These are phyloP conservation scores for Ailurus styani DNA, from an alignment of 2,113 vertebrate genomes.

Conservation along the genomic window DNA sequence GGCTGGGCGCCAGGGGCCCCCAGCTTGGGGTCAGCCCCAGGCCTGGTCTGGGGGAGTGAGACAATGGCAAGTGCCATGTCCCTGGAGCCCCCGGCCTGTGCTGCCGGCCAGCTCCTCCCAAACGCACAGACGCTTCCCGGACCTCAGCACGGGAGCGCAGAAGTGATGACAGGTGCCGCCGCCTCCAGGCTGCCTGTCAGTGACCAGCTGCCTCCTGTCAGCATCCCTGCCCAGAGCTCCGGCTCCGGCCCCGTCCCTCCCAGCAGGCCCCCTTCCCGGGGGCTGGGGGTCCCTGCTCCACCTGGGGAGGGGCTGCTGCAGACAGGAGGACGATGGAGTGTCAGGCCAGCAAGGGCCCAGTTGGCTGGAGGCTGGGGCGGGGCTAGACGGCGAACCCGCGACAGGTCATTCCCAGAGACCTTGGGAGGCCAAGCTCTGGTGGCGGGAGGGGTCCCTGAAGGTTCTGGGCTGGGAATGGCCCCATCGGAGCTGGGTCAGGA, in stretches of 20 bases:
- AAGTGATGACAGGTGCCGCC: neutral
- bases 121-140: neutral
- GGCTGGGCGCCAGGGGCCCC: neutral
- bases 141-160: neutral
- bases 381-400: fast-evolving
- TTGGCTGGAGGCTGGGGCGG: neutral
- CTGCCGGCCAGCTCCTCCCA: neutral
- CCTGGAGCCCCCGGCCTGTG: neutral
- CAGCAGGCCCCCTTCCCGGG: fast-evolving
- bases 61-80: fast-evolving
- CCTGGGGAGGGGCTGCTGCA: neutral
- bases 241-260: neutral
- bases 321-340: fast-evolving
- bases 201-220: conserved; percentile 34
- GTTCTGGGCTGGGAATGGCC: neutral
- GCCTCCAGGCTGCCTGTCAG: neutral
- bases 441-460: neutral
- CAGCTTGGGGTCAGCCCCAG: neutral
- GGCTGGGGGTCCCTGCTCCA: neutral
- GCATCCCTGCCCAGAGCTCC: neutral
- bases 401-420: fast-evolving
- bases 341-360: fast-evolving
- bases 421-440: neutral
- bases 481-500: neutral
- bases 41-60: neutral